phyloP scores from a whole-genome alignment of 2,888 invertebrate genomes.

The Stenolophus ochropezus region DNA sequence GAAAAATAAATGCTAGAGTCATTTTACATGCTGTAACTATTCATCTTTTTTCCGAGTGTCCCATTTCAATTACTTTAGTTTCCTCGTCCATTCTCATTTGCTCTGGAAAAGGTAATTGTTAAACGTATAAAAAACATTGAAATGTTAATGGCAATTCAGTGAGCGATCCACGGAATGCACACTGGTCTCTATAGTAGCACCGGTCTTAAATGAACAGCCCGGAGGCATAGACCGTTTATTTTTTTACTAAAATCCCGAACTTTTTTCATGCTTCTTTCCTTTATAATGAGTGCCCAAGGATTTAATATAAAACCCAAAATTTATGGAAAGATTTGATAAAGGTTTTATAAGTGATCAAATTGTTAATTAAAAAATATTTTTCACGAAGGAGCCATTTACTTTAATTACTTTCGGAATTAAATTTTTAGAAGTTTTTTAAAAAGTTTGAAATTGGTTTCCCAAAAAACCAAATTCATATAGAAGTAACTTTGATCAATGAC shows the following conservation, averaged over 20 bases:
- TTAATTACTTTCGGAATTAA: too few relatives aligned
- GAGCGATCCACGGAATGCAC: neutral
- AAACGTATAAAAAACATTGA: neutral
- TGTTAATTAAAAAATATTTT: neutral
- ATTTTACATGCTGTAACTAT: neutral
- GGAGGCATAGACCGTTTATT: slow-evolving; percentile 32
- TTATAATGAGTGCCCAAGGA: slow-evolving; percentile 1
- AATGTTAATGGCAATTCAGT: neutral
- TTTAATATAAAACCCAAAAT: neutral
- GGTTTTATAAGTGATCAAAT: neutral
- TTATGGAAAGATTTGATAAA: slow-evolving; percentile 11
- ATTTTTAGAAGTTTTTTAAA: too few relatives aligned
- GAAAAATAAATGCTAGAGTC: too few relatives aligned
- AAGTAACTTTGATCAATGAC: too few relatives aligned
- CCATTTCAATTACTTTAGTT: neutral
- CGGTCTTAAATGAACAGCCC: slow-evolving; percentile 19
- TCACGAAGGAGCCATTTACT: too few relatives aligned
- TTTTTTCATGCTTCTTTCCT: slow-evolving; percentile 2
- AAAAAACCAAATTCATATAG: too few relatives aligned
- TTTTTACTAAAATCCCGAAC: neutral
- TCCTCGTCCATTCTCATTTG: neutral
- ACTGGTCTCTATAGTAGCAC: slow-evolving; percentile 27
- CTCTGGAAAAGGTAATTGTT: neutral
- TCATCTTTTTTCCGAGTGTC: neutral
- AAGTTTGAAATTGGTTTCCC: too few relatives aligned